Evolutionary conservation across 2,797 vertebrate genomes (phyloP).

Genomic region (Myotis vivesi): DNA sequence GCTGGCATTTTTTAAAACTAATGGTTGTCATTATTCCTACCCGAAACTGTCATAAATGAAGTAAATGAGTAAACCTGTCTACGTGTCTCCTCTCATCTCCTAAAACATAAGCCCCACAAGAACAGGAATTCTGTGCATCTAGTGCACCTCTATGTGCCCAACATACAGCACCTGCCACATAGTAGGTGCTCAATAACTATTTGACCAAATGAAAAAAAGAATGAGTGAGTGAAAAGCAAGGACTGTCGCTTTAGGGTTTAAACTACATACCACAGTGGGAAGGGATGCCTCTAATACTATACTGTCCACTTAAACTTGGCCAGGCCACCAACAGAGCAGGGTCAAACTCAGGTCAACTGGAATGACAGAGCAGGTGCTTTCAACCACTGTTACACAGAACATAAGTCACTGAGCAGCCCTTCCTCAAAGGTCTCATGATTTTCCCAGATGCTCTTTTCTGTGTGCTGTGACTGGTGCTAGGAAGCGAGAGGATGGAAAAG

Average conservation of each 20-base stretch:
- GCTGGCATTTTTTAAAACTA: background rate
- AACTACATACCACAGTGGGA: background rate
- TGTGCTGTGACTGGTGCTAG: background rate
- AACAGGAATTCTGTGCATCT: background rate
- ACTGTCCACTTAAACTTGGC: background rate
- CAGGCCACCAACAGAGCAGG: background rate
- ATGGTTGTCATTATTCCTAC: background rate
- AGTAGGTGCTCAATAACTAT: background rate
- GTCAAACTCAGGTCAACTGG: background rate
- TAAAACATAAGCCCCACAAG: background rate
- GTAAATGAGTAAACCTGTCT: background rate
- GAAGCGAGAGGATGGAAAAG: background rate
- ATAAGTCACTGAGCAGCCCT: background rate
- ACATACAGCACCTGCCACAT: background rate
- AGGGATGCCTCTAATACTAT: background rate
- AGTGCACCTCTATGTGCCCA: background rate
- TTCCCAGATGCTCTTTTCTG: background rate
- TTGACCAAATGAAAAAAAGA: background rate
- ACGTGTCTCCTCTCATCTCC: background rate
- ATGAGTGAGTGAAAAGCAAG: background rate
- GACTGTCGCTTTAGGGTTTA: background rate
- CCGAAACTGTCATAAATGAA: background rate
- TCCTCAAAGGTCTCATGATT: background rate
- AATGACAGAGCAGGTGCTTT: background rate
- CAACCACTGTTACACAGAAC: background rate